These are phyloP conservation scores for Cheilosia soror DNA, from an alignment of 2,888 invertebrate genomes.

Conservation along the genomic window DNA sequence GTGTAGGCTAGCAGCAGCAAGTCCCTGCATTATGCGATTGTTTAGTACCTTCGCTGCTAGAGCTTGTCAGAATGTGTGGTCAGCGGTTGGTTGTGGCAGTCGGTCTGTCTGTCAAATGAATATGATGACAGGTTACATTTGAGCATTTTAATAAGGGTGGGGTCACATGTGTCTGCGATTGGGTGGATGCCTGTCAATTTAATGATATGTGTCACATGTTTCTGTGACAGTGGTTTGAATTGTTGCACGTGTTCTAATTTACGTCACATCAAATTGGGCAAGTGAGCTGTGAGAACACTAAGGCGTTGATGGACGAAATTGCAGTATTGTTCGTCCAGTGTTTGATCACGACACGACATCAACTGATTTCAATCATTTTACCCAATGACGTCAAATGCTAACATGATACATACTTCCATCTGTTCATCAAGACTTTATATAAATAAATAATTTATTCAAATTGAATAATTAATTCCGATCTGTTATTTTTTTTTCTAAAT, in stretches of 20 bases:
- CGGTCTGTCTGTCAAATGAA: constrained; percentile 33
- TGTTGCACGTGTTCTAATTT: background rate
- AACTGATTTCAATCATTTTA: background rate
- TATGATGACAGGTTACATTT: constrained; percentile 33
- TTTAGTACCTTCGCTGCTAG: constrained; percentile 19
- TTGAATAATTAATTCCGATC: constrained; percentile 11
- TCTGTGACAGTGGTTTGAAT: background rate
- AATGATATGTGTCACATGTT: constrained; percentile 44
- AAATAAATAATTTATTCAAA: constrained; percentile 34
- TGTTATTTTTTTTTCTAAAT: background rate
- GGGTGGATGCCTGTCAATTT: constrained; percentile 42
- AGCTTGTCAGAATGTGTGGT: constrained; percentile 35
- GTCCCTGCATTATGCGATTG: constrained; percentile 11
- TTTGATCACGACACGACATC: background rate
- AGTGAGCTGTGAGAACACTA: background rate
- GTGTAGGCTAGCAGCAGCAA: background rate
- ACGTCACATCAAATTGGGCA: background rate
- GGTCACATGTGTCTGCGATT: constrained; percentile 46
- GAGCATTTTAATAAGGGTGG: constrained; percentile 35
- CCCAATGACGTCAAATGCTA: background rate
- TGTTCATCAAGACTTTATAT: constrained; percentile 16
- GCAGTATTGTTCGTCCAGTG: too few species aligned
- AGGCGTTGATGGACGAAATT: too few species aligned
- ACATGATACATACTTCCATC: background rate
- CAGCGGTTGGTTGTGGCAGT: constrained; percentile 21